phyloP scores from a whole-genome alignment of 2,888 invertebrate species.

The Eurois occulta region DNA sequence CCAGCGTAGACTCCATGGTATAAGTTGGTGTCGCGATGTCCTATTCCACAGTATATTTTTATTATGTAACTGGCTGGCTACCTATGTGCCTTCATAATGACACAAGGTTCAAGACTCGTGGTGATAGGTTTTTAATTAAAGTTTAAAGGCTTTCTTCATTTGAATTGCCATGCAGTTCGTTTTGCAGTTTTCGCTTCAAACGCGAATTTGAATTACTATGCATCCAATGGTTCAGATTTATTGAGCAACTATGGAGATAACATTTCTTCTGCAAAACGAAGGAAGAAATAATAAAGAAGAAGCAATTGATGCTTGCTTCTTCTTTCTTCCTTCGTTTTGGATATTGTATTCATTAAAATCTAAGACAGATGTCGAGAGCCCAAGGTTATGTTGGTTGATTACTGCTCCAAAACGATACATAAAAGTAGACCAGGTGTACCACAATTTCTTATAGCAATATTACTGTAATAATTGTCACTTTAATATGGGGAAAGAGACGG shows the following conservation, averaged over 20 bases:
- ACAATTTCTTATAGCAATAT: neutral
- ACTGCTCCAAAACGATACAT: neutral
- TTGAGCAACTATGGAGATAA: neutral
- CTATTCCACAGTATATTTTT: neutral
- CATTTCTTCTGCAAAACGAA: neutral
- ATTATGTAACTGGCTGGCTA: neutral
- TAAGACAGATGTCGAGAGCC: neutral
- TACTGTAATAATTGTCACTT: neutral
- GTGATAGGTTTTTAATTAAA: neutral
- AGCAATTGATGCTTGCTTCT: too few species aligned
- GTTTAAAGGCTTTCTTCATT: neutral
- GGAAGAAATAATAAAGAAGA: too few species aligned
- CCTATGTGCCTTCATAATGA: neutral
- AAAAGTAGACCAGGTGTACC: neutral
- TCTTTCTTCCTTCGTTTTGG: too few species aligned
- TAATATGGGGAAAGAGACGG: neutral
- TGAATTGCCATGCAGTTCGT: constrained; percentile 5
- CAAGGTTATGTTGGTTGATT: neutral
- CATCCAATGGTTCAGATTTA: neutral
- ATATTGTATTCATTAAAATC: neutral
- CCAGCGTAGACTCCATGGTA: neutral
- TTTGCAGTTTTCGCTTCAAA: constrained; percentile 3
- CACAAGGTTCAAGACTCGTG: neutral
- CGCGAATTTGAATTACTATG: neutral
- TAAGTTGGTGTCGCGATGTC: neutral